A percentile compares a stretch with the other conserved stretches of the same genome.
phyloP scores from a whole-genome alignment of 1,140 invertebrate genomes.

The Paraescarpia echinospica region DNA sequence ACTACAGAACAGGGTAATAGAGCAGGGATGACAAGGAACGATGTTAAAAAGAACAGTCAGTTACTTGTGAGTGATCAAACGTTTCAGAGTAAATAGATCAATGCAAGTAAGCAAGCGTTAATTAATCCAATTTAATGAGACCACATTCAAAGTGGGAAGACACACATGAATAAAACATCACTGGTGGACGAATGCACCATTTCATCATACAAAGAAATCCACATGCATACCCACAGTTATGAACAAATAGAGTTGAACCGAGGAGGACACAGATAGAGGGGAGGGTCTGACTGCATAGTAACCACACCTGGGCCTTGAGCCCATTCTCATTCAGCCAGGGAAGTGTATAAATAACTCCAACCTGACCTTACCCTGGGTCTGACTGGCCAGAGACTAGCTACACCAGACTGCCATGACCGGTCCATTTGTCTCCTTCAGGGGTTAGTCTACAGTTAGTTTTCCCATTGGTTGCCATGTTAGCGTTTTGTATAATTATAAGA shows the following conservation, averaged over 20 bases:
- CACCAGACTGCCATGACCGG: neutral
- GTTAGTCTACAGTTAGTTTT: no score
- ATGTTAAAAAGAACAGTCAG: neutral
- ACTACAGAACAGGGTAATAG: neutral
- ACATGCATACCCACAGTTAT: neutral
- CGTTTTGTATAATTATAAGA: no score
- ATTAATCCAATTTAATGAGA: neutral
- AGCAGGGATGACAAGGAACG: neutral
- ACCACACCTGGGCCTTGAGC: neutral
- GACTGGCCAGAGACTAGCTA: neutral
- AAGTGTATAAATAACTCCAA: neutral
- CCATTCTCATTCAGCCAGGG: neutral
- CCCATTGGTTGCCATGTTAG: no score
- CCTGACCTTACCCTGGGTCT: neutral
- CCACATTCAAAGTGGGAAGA: neutral
- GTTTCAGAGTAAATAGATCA: neutral
- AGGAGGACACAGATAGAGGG: no score
- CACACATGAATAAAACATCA: neutral
- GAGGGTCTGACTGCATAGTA: neutral
- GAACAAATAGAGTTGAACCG: no score
- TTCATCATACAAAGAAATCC: neutral
- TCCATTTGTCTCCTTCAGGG: neutral
- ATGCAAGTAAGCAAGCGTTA: neutral
- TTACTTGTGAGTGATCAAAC: neutral
- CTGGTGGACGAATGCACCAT: neutral